A percentile compares a stretch with the other conserved stretches of the same genome.
Conservation (phyloP, 2,888 invertebrate genomes). For the Scelioninae gen. 2 region DNA sequence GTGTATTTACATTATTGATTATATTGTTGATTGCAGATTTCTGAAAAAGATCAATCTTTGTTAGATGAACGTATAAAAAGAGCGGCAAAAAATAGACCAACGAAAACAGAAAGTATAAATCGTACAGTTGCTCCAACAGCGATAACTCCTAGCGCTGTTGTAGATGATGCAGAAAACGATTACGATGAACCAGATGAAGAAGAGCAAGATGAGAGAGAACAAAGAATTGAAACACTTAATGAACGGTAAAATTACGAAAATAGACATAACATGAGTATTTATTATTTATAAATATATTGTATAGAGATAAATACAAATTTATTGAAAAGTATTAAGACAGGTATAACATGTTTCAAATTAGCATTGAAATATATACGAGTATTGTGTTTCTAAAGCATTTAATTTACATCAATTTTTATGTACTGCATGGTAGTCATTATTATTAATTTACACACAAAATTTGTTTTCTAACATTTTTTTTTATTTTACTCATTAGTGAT, state of each 20-base stretch:
- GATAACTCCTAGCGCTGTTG: slow-evolving; percentile 73
- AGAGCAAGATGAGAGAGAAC: slow-evolving; percentile 62
- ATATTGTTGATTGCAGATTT: slow-evolving; percentile 78
- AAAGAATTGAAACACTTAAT: slow-evolving; percentile 54
- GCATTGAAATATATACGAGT: no score
- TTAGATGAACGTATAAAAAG: slow-evolving; percentile 97
- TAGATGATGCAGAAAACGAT: slow-evolving; percentile 72
- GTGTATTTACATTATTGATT: no score
- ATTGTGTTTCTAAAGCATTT: no score
- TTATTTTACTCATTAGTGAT: not conserved
- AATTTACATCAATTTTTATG: no score
- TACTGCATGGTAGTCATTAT: no score
- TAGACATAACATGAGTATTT: no score
- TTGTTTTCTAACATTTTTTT: not conserved
- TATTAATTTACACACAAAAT: no score
- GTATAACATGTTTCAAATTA: no score
- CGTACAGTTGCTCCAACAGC: slow-evolving; percentile 70
- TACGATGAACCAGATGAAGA: slow-evolving; percentile 72
- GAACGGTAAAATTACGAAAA: no score
- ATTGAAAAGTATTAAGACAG: no score
- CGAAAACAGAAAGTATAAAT: slow-evolving; percentile 76
- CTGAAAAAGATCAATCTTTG: slow-evolving; percentile 95
- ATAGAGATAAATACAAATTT: no score
- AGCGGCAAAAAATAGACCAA: slow-evolving; percentile 82
- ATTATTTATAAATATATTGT: not conserved